Percentiles rank a stretch among this genome's conserved stretches.
These are phyloP conservation scores for Porites divaricata DNA, from an alignment of 92 coral and sea anemone genomes.

Conservation along the genomic window DNA sequence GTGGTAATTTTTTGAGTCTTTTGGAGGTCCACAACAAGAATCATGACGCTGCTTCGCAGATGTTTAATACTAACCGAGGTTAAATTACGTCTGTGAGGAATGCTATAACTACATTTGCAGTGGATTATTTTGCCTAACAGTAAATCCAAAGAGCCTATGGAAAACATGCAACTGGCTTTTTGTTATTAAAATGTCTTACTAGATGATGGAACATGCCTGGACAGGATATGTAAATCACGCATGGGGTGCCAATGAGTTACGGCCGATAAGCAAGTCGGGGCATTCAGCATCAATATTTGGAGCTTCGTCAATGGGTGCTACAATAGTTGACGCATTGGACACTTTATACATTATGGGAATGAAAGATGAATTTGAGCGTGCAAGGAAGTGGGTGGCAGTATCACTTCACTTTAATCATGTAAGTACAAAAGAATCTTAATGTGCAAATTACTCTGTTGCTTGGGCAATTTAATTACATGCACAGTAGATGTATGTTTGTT, in stretches of 20 bases:
- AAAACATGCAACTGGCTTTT: background rate
- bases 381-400: slow-evolving; percentile 92
- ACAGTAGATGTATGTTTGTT: too few species aligned
- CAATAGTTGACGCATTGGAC: slow-evolving; percentile 93
- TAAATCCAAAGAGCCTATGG: background rate
- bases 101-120: too few species aligned
- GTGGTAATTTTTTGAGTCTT: too few species aligned
- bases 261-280: slow-evolving; percentile 92
- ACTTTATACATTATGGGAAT: slow-evolving; percentile 92
- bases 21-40: too few species aligned
- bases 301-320: slow-evolving; percentile 89
- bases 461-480: too few species aligned
- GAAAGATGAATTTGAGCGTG: slow-evolving; percentile 93
- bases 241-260: slow-evolving; percentile 94
- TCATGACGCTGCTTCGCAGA: too few species aligned
- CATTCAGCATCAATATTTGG: slow-evolving; percentile 97
- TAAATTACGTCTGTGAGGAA: too few species aligned
- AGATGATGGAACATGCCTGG: slow-evolving; percentile 99
- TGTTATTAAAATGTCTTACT: slow-evolving; percentile 1
- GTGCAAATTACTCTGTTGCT: too few species aligned
- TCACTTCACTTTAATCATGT: slow-evolving; percentile 87
- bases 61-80: too few species aligned
- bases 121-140: too few species aligned
- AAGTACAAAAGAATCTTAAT: background rate
- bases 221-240: slow-evolving; percentile 89